phyloP scores from a whole-genome alignment of 2,797 vertebrate genomes.

The Mormyrops attenuatus region DNA sequence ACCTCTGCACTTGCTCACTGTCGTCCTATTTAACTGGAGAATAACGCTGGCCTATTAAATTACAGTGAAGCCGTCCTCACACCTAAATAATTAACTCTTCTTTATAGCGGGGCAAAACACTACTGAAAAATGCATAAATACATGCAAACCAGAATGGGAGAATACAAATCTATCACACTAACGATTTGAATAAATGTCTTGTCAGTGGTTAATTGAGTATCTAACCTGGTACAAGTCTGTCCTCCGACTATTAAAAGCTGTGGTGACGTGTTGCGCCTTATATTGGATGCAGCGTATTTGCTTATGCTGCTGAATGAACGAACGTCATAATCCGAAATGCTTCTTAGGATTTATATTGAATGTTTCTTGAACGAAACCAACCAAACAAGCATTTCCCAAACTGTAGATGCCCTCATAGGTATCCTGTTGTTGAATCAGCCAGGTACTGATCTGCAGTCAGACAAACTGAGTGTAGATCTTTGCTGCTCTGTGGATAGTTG shows the following conservation, averaged over 20 bases:
- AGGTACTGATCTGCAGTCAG: background rate
- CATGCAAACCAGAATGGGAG: constrained; percentile 1
- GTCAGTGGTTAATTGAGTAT: background rate
- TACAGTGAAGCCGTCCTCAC: background rate
- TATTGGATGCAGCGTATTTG: background rate
- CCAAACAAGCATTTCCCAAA: background rate
- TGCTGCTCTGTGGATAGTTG: background rate
- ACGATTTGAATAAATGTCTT: background rate
- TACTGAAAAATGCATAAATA: constrained; percentile 17
- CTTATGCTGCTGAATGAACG: background rate
- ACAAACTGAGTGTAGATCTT: too few relatives aligned
- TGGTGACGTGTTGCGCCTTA: background rate
- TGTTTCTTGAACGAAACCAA: background rate
- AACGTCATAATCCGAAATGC: background rate
- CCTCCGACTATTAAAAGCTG: background rate
- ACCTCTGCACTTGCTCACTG: background rate
- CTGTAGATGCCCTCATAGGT: background rate
- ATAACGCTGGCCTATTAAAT: constrained; percentile 3
- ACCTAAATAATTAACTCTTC: constrained; percentile 4
- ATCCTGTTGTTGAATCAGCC: background rate
- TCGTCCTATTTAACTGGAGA: background rate
- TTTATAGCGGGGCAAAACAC: background rate
- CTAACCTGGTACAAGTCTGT: background rate
- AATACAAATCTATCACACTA: background rate
- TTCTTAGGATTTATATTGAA: background rate